Evolutionary conservation across 2,888 invertebrate species (phyloP), one percentile per base, ranked within the genome.

Genomic region (Adela reaumurella): DNA sequence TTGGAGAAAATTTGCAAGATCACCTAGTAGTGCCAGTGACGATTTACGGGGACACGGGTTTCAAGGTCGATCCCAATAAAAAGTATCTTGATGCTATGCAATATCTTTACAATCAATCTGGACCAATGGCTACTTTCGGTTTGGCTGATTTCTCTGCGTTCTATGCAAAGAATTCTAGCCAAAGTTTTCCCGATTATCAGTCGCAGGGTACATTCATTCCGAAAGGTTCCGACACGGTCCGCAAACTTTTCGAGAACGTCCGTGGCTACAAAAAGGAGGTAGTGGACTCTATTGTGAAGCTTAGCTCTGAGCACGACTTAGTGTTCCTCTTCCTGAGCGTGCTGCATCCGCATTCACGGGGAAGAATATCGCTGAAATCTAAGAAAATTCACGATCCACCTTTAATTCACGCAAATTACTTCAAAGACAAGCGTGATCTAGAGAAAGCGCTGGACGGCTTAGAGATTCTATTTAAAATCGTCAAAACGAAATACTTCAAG

Each of bases 81-180:
- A 43, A 49, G 28, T 47, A 65, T 14, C 65, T 71, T 16, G 71
- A 74, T 43, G 53, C 65, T 0, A 61, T 74, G 3, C 52, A 73
- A 1, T 88, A 84, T 59, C 60, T 81, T 2, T 68, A 70, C 47
- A 72, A 77, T 50, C 71, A 70, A 14, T 73, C 59, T 16, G 88
- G 84, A 0, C 67, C 67, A 8, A 59, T 83, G 51, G 70, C 76
- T 1, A 67, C 70, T 46, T 67, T 64, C 3, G 70, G 65, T 1
- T 74, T 82, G 14, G 71, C 82, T 46, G 89, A 90, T 64, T 83
- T 79, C 0, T 80, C 86, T 74, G 86, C 83, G 1, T 88, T 86
- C 58, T 52, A 70, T 63, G 59, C 73, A 66, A 3, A 68, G 71
- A 52, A 60, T 61, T n/a, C 62, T 57, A 57, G 62, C 59, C 51